These are phyloP conservation scores for Cryptomyrus ogoouensis DNA, from an alignment of 2,113 vertebrate genomes.

Conservation along the genomic window DNA sequence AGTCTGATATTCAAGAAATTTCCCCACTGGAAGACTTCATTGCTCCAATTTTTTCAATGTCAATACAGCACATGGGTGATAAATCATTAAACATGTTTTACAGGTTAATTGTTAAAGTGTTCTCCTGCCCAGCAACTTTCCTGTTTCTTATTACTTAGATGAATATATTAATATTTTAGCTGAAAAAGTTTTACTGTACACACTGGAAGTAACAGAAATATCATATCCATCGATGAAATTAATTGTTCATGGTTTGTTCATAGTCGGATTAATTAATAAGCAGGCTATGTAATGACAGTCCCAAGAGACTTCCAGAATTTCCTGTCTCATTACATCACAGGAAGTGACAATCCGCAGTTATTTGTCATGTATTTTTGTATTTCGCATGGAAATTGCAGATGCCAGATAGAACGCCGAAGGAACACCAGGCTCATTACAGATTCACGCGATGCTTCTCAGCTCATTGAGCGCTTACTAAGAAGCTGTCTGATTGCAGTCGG, in stretches of 20 bases:
- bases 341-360: not conserved
- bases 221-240: not conserved
- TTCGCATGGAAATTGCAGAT: not conserved
- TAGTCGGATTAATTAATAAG: not conserved
- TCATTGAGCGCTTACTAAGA: not conserved
- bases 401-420: too few relatives aligned
- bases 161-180: not conserved
- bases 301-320: not conserved
- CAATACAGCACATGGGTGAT: not conserved
- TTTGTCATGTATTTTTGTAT: not conserved
- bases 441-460: not conserved
- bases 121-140: not conserved
- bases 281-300: not conserved
- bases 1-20: not conserved
- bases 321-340: not conserved
- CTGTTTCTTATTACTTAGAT: not conserved
- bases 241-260: not conserved
- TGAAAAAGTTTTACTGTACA: not conserved
- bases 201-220: not conserved
- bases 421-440: not conserved
- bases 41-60: not conserved
- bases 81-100: not conserved
- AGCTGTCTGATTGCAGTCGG: slow-evolving; percentile 2
- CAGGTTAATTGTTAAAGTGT: not conserved
- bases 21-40: not conserved